phyloP scores from a whole-genome alignment of 2,113 vertebrate species.

The Chionodraco myersi region DNA sequence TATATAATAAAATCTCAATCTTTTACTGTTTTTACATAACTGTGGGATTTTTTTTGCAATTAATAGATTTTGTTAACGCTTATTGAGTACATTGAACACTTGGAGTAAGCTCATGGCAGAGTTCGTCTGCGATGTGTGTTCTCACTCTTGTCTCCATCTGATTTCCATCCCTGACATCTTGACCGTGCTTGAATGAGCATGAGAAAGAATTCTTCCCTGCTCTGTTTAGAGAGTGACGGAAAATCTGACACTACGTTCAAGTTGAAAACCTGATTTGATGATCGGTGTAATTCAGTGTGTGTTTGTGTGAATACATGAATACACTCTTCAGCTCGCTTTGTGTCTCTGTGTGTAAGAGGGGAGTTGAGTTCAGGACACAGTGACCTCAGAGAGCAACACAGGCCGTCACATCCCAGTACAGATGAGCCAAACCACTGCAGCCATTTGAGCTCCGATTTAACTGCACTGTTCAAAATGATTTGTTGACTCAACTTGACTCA shows the following conservation, averaged over 20 bases:
- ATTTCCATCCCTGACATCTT: slow-evolving; percentile 39
- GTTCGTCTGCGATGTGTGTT: not conserved
- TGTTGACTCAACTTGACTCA: too few species aligned
- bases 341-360: not conserved
- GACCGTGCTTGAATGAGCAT: slow-evolving; percentile 22
- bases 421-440: slow-evolving; percentile 51
- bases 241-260: slow-evolving; percentile 25
- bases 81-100: not conserved
- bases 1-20: not conserved
- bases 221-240: slow-evolving; percentile 45
- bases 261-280: slow-evolving; percentile 23
- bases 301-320: slow-evolving; percentile 12
- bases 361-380: slow-evolving; percentile 67
- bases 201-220: slow-evolving; percentile 40
- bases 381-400: slow-evolving; percentile 63
- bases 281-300: slow-evolving; percentile 19
- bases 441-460: slow-evolving; percentile 21
- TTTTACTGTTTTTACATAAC: too few species aligned
- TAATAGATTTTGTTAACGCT: slow-evolving; percentile 1
- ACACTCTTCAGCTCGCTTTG: not conserved
- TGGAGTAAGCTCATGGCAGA: not conserved
- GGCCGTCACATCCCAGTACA: slow-evolving; percentile 43
- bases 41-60: not conserved
- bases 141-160: not conserved
- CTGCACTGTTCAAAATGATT: too few species aligned